phyloP scores from a whole-genome alignment of 2,888 invertebrate species.

The Torymus auratus region DNA sequence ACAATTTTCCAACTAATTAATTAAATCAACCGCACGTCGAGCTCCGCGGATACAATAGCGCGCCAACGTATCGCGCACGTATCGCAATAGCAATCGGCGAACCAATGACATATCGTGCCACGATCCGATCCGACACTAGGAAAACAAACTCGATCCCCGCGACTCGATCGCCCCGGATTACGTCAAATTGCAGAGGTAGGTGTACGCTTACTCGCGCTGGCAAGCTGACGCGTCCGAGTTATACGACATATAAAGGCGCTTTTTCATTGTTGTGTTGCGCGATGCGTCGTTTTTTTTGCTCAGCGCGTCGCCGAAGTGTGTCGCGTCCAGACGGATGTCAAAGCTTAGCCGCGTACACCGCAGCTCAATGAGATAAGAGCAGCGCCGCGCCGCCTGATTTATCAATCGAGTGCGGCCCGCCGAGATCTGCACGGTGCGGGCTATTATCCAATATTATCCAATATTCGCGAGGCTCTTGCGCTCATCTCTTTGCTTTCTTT shows the following conservation, averaged over 20 bases:
- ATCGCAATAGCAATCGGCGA: not conserved
- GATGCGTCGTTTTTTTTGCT: slow-evolving; percentile 9
- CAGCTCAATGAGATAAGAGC: too few species aligned
- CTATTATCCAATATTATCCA: too few species aligned
- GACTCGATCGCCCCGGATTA: not conserved
- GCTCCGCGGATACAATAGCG: not conserved
- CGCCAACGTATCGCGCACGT: not conserved
- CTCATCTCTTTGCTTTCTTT: too few species aligned
- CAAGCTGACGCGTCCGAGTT: slow-evolving; percentile 1
- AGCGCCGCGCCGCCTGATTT: not conserved
- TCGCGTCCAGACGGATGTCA: slow-evolving; percentile 48
- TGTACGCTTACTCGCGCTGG: not conserved
- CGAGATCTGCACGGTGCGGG: too few species aligned
- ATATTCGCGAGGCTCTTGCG: too few species aligned
- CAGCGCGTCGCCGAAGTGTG: slow-evolving; percentile 12
- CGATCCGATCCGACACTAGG: slow-evolving; percentile 32
- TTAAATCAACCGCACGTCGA: not conserved
- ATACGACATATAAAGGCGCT: too few species aligned
- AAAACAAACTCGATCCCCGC: slow-evolving; percentile 24
- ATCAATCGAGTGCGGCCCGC: not conserved
- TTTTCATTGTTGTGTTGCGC: too few species aligned
- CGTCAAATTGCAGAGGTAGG: not conserved
- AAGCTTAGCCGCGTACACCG: slow-evolving; percentile 24
- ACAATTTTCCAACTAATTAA: slow-evolving; percentile 24
- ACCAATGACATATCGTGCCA: slow-evolving; percentile 21